Evolutionary conservation across 1,140 invertebrate species (phyloP).

Genomic region (Magallana ariakensis): DNA sequence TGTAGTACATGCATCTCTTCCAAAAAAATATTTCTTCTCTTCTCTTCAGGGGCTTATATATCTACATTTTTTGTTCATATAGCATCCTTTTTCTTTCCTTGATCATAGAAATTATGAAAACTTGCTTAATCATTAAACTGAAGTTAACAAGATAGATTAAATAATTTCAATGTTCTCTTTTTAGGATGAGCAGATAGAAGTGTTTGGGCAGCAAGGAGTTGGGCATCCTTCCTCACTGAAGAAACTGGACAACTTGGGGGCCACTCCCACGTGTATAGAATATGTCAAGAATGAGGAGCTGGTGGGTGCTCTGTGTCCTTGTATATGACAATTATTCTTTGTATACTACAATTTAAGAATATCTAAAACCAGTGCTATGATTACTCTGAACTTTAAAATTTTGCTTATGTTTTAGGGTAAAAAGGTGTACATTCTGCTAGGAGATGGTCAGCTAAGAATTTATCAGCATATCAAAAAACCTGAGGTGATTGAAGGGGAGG

Average conservation of each 20-base stretch:
- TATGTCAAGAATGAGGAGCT: neutral
- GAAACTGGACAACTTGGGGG: slow-evolving; percentile 15
- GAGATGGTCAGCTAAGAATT: neutral
- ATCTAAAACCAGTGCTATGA: too few species aligned
- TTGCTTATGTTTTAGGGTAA: neutral
- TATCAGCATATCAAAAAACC: slow-evolving; percentile 20
- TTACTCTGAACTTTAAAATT: too few species aligned
- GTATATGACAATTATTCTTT: too few species aligned
- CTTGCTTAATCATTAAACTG: too few species aligned
- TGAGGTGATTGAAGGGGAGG: neutral
- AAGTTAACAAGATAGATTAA: neutral
- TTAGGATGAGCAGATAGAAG: slow-evolving; percentile 40
- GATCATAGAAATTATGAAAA: too few species aligned
- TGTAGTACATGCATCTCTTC: too few species aligned
- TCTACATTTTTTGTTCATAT: too few species aligned
- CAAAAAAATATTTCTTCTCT: too few species aligned
- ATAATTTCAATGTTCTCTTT: neutral
- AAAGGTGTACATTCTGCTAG: neutral
- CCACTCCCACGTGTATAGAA: slow-evolving; percentile 24
- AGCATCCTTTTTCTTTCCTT: too few species aligned
- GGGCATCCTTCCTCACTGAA: slow-evolving; percentile 15
- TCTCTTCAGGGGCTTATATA: too few species aligned
- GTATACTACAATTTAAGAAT: too few species aligned
- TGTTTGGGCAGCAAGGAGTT: slow-evolving; percentile 34
- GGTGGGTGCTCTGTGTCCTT: neutral